Evolutionary conservation across 2,888 invertebrate species (phyloP).

Genomic region (Caenorhabditis virilis): DNA sequence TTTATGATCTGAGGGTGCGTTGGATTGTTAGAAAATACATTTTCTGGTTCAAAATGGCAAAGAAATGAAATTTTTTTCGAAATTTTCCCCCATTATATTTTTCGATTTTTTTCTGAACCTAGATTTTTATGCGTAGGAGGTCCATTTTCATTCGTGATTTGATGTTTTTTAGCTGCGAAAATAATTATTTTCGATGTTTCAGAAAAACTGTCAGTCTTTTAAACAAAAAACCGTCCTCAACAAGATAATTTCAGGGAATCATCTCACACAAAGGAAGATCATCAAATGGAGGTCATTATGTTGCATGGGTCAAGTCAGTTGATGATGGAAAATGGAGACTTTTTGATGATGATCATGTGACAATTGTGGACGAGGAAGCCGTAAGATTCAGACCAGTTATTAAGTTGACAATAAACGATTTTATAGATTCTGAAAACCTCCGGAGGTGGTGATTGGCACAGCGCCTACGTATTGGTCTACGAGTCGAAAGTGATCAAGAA

Average conservation of each 20-base stretch:
- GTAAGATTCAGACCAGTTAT: too few relatives aligned
- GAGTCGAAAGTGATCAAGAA: conserved; percentile 77
- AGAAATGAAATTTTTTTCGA: background rate
- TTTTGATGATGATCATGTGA: conserved; percentile 94
- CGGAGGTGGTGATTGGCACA: conserved; percentile 99
- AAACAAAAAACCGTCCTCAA: background rate
- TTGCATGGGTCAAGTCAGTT: conserved; percentile 83
- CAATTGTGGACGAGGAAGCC: conserved; percentile 81
- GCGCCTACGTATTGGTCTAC: conserved; percentile 94
- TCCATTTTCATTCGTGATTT: too few relatives aligned
- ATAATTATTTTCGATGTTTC: too few relatives aligned
- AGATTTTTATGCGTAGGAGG: too few relatives aligned
- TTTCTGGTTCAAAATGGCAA: too few relatives aligned
- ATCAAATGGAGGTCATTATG: conserved; percentile 96
- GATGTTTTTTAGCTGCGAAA: too few relatives aligned
- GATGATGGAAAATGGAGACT: conserved; percentile 83
- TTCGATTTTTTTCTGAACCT: too few relatives aligned
- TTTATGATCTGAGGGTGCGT: conserved; percentile 83
- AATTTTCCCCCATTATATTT: too few relatives aligned
- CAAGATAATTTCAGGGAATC: conserved; percentile 77
- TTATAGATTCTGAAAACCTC: conserved; percentile 86
- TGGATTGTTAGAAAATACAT: background rate
- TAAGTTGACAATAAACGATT: conserved; percentile 1
- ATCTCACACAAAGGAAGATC: conserved; percentile 93
- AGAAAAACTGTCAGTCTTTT: conserved; percentile 9